Percentiles rank a stretch among this genome's conserved stretches.
Conservation (phyloP, 2,888 invertebrate genomes). For the Rhagonycha lutea region DNA sequence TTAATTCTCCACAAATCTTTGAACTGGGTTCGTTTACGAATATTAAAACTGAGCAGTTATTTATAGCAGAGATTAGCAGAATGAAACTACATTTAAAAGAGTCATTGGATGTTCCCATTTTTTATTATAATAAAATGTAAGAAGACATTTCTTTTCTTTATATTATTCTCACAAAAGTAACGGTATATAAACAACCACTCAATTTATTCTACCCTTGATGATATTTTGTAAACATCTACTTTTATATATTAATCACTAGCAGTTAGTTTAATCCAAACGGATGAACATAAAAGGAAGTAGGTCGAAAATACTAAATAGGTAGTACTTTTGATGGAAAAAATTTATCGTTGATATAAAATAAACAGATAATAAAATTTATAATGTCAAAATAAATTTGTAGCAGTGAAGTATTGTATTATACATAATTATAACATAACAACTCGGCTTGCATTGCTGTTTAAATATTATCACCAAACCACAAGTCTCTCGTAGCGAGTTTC, state of each 20-base stretch:
- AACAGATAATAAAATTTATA: background rate
- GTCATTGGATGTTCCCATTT: background rate
- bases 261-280: conserved; percentile 13
- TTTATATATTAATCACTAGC: background rate
- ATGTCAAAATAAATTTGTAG: background rate
- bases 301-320: conserved; percentile 4
- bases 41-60: background rate
- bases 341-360: background rate
- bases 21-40: background rate
- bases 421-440: background rate
- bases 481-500: background rate
- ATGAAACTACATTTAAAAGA: background rate
- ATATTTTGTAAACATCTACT: background rate
- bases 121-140: background rate
- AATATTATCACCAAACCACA: conserved; percentile 18
- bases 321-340: conserved; percentile 2
- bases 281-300: conserved; percentile 9
- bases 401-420: background rate
- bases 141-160: background rate
- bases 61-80: background rate
- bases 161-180: background rate
- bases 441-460: conserved; percentile 8
- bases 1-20: background rate
- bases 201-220: background rate
- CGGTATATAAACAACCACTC: background rate